These are phyloP conservation scores for Cryptoblepharus egeriae DNA, from an alignment of 2,797 vertebrate genomes.

Conservation along the genomic window DNA sequence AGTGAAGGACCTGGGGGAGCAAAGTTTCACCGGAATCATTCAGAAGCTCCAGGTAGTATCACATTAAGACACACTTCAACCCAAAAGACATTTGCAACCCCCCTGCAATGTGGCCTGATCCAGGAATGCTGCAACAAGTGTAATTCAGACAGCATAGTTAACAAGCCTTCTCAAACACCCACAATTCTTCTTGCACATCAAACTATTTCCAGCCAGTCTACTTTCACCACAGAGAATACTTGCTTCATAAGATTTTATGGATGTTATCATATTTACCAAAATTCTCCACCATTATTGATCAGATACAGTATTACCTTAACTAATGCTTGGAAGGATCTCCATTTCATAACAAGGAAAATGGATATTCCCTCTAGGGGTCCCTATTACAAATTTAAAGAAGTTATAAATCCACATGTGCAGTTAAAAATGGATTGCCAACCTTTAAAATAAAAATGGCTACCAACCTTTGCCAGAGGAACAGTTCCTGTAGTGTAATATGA, in stretches of 20 bases:
- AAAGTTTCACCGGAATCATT: neutral
- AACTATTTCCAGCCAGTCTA: neutral
- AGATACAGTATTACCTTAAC: conserved; percentile 52
- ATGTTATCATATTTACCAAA: conserved; percentile 52
- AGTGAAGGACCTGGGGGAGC: neutral
- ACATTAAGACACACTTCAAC: neutral
- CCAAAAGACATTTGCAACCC: neutral
- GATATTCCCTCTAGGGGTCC: conserved; percentile 43
- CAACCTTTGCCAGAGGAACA: conserved; percentile 27
- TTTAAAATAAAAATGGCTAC: too few species aligned
- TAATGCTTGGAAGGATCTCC: conserved; percentile 30
- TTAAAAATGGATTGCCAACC: conserved; percentile 51
- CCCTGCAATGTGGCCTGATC: neutral
- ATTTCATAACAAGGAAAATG: conserved; percentile 36
- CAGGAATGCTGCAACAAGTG: neutral
- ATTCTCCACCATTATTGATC: conserved; percentile 39
- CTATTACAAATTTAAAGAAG: conserved; percentile 35
- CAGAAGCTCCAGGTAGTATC: neutral
- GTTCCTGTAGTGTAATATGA: neutral
- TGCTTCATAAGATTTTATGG: conserved; percentile 59
- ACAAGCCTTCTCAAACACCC: conserved; percentile 50
- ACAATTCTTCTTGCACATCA: neutral
- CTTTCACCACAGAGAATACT: conserved; percentile 44
- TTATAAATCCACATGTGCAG: conserved; percentile 44
- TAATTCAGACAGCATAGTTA: conserved; percentile 46